A percentile compares a stretch with the other conserved stretches of the same genome.
phyloP scores from a whole-genome alignment of 1,140 invertebrate species.

The Acyrthosiphon pisum region DNA sequence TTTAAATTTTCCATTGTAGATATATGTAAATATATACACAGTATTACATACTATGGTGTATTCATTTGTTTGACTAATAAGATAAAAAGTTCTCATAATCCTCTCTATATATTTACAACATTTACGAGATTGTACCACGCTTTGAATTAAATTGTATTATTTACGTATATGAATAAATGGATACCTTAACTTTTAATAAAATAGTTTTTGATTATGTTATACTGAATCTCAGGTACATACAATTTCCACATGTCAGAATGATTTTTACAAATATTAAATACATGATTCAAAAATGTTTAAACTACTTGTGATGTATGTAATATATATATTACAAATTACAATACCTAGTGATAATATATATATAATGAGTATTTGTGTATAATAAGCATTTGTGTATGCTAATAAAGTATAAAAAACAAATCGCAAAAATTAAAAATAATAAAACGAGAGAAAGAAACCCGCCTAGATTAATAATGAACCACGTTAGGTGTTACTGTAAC shows the following conservation, averaged over 20 bases:
- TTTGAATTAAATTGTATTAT: neutral
- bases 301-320: neutral
- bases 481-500: neutral
- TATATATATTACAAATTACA: neutral
- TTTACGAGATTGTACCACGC: neutral
- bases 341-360: neutral
- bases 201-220: neutral
- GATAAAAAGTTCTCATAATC: neutral
- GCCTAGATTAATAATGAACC: neutral
- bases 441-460: neutral
- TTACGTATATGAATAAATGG: neutral
- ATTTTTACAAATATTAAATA: neutral
- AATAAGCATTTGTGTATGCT: neutral
- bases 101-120: neutral
- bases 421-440: neutral
- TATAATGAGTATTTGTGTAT: neutral
- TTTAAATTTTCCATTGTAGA: neutral
- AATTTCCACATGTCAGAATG: neutral
- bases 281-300: neutral
- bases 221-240: neutral
- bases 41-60: neutral
- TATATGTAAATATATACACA: neutral
- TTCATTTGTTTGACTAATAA: neutral
- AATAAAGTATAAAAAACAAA: neutral
- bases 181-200: neutral